These are phyloP conservation scores for Psilopsiagon aurifrons DNA, from an alignment of 2,113 vertebrate genomes.

Conservation along the genomic window DNA sequence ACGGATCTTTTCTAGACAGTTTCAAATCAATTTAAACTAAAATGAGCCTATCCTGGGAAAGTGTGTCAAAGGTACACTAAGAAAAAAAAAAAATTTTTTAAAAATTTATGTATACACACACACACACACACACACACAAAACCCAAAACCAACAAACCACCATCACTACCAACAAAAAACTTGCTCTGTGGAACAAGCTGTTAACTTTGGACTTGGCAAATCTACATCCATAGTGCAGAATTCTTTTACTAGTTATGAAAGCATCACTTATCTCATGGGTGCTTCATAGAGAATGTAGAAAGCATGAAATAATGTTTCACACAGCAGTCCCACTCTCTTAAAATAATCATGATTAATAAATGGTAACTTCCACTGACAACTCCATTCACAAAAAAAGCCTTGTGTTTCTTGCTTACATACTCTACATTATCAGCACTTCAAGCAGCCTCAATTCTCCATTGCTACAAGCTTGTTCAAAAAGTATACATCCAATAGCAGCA, in stretches of 20 bases:
- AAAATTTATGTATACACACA: neutral
- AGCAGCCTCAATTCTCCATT: neutral
- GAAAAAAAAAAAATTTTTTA: neutral
- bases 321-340: neutral
- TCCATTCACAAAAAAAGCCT: neutral
- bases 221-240: fast-evolving
- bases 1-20: neutral
- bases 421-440: neutral
- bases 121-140: no score
- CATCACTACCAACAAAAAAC: neutral
- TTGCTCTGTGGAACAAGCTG: neutral
- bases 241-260: neutral
- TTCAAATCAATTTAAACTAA: neutral
- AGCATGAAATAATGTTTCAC: neutral
- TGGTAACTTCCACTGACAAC: neutral
- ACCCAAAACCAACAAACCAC: neutral
- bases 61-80: neutral
- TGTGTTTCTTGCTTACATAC: neutral
- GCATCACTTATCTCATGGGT: neutral
- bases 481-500: neutral
- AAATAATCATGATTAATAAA: neutral
- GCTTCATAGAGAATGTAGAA: neutral
- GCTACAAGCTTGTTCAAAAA: neutral
- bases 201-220: neutral
- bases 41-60: neutral